Percentiles rank a stretch among this genome's conserved stretches.
Conservation (phyloP, 1,140 invertebrate genomes). For the Caenorhabditis brenneri region DNA sequence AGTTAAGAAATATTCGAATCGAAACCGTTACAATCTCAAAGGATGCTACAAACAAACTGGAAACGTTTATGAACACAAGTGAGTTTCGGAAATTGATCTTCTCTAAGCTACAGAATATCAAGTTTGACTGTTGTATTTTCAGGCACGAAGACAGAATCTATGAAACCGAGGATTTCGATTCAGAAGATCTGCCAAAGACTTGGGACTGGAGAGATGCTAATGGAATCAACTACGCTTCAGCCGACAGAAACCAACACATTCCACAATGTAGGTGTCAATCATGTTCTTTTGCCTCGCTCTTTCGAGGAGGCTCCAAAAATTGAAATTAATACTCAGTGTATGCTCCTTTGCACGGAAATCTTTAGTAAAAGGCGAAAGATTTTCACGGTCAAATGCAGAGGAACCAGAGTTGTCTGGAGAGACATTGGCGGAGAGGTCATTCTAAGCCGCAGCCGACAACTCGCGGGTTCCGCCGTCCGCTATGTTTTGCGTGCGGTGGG, state of each 20-base stretch:
- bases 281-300: conserved; percentile 13
- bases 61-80: conserved; percentile 58
- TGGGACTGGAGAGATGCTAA: conserved; percentile 74
- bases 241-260: conserved; percentile 72
- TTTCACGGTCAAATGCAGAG: conserved; percentile 44
- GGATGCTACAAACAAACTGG: conserved; percentile 56
- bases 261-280: conserved; percentile 62
- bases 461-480: neutral
- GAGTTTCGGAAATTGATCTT: too few relatives aligned
- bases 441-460: neutral
- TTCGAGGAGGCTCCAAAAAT: conserved; percentile 38
- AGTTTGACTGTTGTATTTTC: neutral
- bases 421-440: neutral
- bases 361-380: conserved; percentile 53
- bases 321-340: conserved; percentile 20
- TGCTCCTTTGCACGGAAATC: conserved; percentile 49
- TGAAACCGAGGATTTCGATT: conserved; percentile 57
- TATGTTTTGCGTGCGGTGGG: conserved; percentile 14
- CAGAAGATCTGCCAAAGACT: conserved; percentile 67
- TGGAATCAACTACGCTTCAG: conserved; percentile 73
- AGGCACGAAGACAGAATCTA: conserved; percentile 53
- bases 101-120: too few relatives aligned
- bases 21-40: conserved; percentile 53
- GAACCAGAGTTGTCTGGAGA: conserved; percentile 44
- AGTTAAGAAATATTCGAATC: conserved; percentile 9